Conservation (phyloP, 2,113 vertebrate species). For the Amia ocellicauda region DNA sequence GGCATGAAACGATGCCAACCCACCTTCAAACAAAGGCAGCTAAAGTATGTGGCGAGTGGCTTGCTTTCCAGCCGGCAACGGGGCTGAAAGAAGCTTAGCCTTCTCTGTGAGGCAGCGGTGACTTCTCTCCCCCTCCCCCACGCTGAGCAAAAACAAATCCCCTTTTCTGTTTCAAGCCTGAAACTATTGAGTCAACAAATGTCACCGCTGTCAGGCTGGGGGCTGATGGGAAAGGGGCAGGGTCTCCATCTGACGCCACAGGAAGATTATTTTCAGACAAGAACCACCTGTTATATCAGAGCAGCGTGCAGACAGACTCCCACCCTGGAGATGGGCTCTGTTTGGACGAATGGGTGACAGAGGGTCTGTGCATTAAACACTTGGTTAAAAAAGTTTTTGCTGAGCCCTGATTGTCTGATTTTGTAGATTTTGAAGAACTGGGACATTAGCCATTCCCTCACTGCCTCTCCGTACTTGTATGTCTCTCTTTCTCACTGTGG, state of each 20-base stretch:
- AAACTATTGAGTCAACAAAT: conserved; percentile 74
- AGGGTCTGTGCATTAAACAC: no score
- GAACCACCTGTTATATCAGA: conserved; percentile 59
- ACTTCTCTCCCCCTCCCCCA: conserved; percentile 56
- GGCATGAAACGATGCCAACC: neutral
- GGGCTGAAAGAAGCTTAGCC: neutral
- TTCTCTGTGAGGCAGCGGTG: neutral
- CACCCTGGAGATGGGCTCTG: neutral
- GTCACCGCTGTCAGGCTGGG: conserved; percentile 52
- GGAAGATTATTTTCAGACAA: conserved; percentile 62
- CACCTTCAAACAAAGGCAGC: neutral
- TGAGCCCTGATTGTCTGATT: no score
- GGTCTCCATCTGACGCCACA: conserved; percentile 55
- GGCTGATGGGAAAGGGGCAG: conserved; percentile 52
- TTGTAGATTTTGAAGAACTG: no score
- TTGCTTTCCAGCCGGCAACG: neutral
- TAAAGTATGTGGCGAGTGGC: neutral
- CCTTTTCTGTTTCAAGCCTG: conserved; percentile 61
- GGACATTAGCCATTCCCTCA: no score
- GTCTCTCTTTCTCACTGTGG: no score
- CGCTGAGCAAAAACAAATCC: conserved; percentile 65
- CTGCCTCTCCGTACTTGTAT: no score
- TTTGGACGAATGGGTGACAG: neutral
- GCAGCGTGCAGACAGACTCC: neutral
- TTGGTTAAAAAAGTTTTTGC: no score